Evolutionary conservation across 1,140 invertebrate genomes (phyloP), one percentile per base, ranked within the genome.

Genomic region (Drosophila tropicalis): DNA sequence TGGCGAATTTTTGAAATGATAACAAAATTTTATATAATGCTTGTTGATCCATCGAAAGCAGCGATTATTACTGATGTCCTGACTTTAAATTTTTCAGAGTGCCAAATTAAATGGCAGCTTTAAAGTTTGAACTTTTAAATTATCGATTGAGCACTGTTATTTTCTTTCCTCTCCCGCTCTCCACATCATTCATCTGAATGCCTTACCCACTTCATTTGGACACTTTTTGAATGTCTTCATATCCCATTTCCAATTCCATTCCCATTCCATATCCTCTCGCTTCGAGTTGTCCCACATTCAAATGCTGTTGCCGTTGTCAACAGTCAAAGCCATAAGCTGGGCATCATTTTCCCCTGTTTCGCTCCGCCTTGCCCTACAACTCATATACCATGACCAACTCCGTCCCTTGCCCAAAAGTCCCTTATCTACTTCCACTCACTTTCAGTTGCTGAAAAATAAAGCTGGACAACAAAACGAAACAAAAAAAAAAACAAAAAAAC

Each of bases 211-310:
- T 51, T 51, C 44, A 51, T 51, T 51, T 51, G 44, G 44, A 51
- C 44, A 51, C 19, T 41, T 71, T 61, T 60, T 60, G 54, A 60
- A 76, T 51, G 36, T 25, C 22, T 69, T 57, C 6, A 44, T 36
- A 34, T 41, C 39, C 5, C 40, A 47, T 47, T 61, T 51, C 29
- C 60, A 54, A 9, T 44, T 56, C 60, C 5, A 41, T 25, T 12
- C 36, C n/a, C 41, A 17, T 17, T 55, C 51, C 19, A 19, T 32
- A 12, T 39, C 36, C 61, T 39, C 64, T 63, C 57, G 40, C 39
- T 61, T 56, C 44, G 19, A 22, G 58, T 39, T 83, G 72, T 25
- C 63, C 76, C 56, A 83, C 66, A 83, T 84, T 84, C 61, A 84
- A 80, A 84, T 79, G 68, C 62, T 39, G 10, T 67, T 58, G n/a